These are phyloP conservation scores for Chesias legatella DNA, from an alignment of 2,888 invertebrate species.

Conservation along the genomic window DNA sequence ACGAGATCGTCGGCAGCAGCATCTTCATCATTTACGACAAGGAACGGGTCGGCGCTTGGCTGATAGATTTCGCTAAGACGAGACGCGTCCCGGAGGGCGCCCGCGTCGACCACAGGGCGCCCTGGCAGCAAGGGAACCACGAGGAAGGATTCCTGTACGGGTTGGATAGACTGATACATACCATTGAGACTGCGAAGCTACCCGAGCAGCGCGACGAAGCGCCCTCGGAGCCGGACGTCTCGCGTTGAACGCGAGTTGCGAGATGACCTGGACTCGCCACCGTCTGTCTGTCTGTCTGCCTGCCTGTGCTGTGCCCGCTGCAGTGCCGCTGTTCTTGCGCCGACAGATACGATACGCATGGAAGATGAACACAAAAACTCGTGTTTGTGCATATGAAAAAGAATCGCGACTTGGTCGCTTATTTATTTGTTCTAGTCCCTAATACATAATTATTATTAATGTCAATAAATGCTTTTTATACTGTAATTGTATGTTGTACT, in stretches of 20 bases:
- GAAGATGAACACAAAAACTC: slow-evolving; percentile 56
- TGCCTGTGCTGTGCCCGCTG: slow-evolving; percentile 50
- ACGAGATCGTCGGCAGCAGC: slow-evolving; percentile 97
- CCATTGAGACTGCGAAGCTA: slow-evolving; percentile 63
- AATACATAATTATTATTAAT: slow-evolving; percentile 56
- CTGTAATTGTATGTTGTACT: slow-evolving; percentile 30
- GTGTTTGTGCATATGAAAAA: slow-evolving; percentile 62
- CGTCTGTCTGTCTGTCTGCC: slow-evolving; percentile 51
- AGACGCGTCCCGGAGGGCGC: slow-evolving; percentile 85
- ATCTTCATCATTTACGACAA: slow-evolving; percentile 96
- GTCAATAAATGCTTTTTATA: slow-evolving; percentile 39
- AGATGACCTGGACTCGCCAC: slow-evolving; percentile 66
- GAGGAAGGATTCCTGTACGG: slow-evolving; percentile 97
- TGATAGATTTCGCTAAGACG: slow-evolving; percentile 98
- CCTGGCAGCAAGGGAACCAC: slow-evolving; percentile 96
- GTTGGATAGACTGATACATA: slow-evolving; percentile 93
- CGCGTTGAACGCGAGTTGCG: slow-evolving; percentile 61
- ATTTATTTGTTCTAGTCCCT: slow-evolving; percentile 70
- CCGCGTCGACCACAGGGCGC: slow-evolving; percentile 87
- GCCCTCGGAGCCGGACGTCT: slow-evolving; percentile 64
- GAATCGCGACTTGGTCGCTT: slow-evolving; percentile 58
- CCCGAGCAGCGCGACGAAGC: slow-evolving; percentile 43
- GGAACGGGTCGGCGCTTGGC: slow-evolving; percentile 93
- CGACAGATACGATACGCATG: slow-evolving; percentile 46
- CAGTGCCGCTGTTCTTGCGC: slow-evolving; percentile 34